Evolutionary conservation across 1,140 invertebrate species (phyloP).

Genomic region (Daktulosphaira vitifoliae): DNA sequence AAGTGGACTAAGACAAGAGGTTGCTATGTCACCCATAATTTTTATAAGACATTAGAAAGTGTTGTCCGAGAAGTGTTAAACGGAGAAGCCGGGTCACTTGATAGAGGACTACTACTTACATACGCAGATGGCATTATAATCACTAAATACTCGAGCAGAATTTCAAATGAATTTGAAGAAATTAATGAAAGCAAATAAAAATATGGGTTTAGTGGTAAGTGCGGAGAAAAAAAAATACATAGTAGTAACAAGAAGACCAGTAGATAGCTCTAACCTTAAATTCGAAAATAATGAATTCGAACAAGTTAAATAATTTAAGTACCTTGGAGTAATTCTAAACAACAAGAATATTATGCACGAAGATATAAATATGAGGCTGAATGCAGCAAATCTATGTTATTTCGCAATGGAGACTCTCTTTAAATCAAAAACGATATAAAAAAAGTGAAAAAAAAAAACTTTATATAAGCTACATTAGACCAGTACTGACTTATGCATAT

Average conservation of each 20-base stretch:
- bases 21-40: background rate
- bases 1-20: too few relatives aligned
- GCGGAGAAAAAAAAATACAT: too few relatives aligned
- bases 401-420: background rate
- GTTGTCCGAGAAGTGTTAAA: background rate
- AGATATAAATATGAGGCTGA: background rate
- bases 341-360: too few relatives aligned
- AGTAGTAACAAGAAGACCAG: background rate
- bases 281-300: background rate
- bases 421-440: too few relatives aligned
- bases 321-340: background rate
- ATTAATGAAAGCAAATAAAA: background rate
- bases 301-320: background rate
- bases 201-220: background rate
- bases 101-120: background rate
- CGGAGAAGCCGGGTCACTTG: too few relatives aligned
- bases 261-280: background rate
- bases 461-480: constrained; percentile 1
- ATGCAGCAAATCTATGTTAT: background rate
- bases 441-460: too few relatives aligned
- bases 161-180: background rate
- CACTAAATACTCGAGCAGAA: background rate
- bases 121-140: background rate
- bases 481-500: background rate
- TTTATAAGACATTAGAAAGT: background rate